phyloP scores from a whole-genome alignment of 2,797 vertebrate genomes.

The Passerculus sandwichensis region DNA sequence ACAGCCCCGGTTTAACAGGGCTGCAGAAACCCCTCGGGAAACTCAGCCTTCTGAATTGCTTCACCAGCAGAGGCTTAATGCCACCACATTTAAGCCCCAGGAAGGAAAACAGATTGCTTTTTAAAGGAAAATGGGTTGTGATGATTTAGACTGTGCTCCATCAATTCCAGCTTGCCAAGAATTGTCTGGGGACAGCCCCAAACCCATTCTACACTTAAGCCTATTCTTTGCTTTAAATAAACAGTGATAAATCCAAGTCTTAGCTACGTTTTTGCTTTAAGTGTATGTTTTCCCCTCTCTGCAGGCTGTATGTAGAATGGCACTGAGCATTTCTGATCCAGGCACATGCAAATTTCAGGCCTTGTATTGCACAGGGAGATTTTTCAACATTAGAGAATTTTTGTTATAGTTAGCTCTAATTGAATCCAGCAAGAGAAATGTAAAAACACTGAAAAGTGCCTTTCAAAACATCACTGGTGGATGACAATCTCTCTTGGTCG shows the following conservation, averaged over 20 bases:
- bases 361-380: background rate
- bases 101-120: slow-evolving; percentile 41
- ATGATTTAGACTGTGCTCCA: slow-evolving; percentile 4
- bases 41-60: background rate
- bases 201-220: background rate
- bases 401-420: background rate
- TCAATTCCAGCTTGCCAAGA: background rate
- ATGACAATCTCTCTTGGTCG: background rate
- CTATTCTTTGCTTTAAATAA: slow-evolving; percentile 1
- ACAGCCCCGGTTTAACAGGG: background rate
- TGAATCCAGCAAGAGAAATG: background rate
- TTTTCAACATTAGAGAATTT: background rate
- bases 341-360: background rate
- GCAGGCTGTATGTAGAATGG: background rate
- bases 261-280: background rate
- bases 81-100: background rate
- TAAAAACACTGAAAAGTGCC: background rate
- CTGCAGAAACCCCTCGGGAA: background rate
- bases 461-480: background rate
- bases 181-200: background rate
- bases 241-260: background rate
- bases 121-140: slow-evolving; percentile 18
- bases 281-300: background rate
- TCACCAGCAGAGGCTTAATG: background rate
- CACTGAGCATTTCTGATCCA: background rate